Evolutionary conservation across 2,113 vertebrate genomes (phyloP), one percentile per base, ranked within the genome.

Genomic region (Taxidea taxus): DNA sequence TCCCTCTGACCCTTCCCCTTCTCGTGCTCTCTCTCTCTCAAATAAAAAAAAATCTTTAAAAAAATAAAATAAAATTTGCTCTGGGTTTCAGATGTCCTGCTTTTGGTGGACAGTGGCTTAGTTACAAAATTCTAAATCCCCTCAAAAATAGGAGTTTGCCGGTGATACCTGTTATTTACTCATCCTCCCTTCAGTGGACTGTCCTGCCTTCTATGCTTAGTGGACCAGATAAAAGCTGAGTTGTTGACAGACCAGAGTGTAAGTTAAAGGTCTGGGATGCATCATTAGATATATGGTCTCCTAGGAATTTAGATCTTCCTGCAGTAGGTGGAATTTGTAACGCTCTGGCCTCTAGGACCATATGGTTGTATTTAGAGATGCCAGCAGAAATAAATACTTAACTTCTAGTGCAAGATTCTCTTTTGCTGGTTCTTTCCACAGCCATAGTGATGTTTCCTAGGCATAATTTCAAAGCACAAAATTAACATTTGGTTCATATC

Each of bases 221-320:
- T 64, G 87, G 81, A 87, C 74, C 82, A 77, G 91, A 97, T 87
- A 88, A 87, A 92, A 96, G 81, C 84, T 88, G 81, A 94, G 70
- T 92, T 96, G 85, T 95, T 97, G 97, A 97, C 81, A 94, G 72
- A 95, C 64, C 27, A 49, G 88, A 92, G 77, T 96, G 66, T 92
- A 91, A 96, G 83, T 92, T 90, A 83, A 96, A 96, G 92, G 94
- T 49, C 92, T 75, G 42, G 44, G 58, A 92, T 56, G 23, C 81
- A 96, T 97, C 94, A 92, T 96, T 96, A 96, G 87, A 92, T 94
- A 96, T 96, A 92, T 94, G 96, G 97, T 96, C 95, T 97, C 87
- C 44, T 77, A 37, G 83, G 81, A 95, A 90, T 75, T 87, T 74
- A 95, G 92, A 87, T 92, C 97, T 96, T 96, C 92, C 72, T 88